phyloP scores from a whole-genome alignment of 2,888 invertebrate species.

The Mamestra brassicae region DNA sequence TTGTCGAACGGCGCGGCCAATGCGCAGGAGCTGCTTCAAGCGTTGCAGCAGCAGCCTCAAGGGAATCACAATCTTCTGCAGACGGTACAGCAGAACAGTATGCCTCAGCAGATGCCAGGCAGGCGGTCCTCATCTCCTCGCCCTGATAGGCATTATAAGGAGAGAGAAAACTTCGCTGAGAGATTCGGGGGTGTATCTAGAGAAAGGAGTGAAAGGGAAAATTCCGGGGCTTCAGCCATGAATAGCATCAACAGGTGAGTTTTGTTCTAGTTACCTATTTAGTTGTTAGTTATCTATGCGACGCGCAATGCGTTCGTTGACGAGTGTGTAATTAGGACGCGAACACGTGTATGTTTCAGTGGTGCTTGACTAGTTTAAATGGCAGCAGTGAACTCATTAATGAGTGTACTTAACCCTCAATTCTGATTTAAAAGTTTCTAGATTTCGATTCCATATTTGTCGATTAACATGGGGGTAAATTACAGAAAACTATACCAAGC shows the following conservation, averaged over 20 bases:
- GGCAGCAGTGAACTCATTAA: neutral
- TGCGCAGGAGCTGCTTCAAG: conserved; percentile 94
- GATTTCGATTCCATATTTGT: conserved; percentile 9
- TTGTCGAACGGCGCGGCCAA: conserved; percentile 93
- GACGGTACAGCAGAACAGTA: conserved; percentile 87
- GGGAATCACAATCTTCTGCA: conserved; percentile 87
- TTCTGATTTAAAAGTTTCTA: conserved; percentile 2
- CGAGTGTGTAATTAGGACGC: conserved; percentile 6
- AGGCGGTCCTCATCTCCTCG: conserved; percentile 87
- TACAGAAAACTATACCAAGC: conserved; percentile 38
- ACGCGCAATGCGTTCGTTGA: conserved; percentile 14
- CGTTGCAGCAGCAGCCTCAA: conserved; percentile 92
- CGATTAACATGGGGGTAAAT: conserved; percentile 16
- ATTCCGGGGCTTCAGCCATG: conserved; percentile 91
- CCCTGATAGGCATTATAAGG: conserved; percentile 88
- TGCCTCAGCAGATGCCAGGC: conserved; percentile 89
- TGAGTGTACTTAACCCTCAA: neutral
- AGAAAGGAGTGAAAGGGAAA: conserved; percentile 89
- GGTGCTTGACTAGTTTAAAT: conserved; percentile 5
- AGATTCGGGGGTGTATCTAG: conserved; percentile 86
- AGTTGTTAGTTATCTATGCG: conserved; percentile 10
- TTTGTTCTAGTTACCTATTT: conserved; percentile 24
- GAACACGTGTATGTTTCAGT: conserved; percentile 12
- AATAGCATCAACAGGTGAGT: conserved; percentile 93
- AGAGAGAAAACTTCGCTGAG: conserved; percentile 86